A percentile compares a stretch with the other conserved stretches of the same genome.
These are phyloP conservation scores for Poecilia gillii DNA, from an alignment of 2,797 vertebrate genomes.

Conservation along the genomic window DNA sequence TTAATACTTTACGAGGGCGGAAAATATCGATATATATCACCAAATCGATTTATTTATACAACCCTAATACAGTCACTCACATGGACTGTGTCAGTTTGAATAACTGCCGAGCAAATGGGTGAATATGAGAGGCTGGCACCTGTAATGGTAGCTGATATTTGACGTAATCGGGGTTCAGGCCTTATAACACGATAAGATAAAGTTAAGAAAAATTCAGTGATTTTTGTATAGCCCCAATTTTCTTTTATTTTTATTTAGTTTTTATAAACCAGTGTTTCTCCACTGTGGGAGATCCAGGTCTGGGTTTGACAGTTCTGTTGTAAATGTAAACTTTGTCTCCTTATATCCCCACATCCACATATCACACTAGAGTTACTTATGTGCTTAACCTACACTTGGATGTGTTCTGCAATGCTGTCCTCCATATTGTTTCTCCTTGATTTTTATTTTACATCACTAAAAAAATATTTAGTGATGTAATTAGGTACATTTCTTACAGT, in stretches of 20 bases:
- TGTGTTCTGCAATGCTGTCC: too few relatives aligned
- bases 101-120: conserved; percentile 45
- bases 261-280: not conserved
- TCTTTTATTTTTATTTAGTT: not conserved
- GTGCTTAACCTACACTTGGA: too few relatives aligned
- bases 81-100: conserved; percentile 58
- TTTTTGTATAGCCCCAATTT: not conserved
- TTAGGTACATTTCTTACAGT: too few relatives aligned
- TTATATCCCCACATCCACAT: too few relatives aligned
- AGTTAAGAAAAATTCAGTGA: not conserved
- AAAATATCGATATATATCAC: too few relatives aligned
- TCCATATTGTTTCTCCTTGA: too few relatives aligned
- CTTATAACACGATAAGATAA: conserved; percentile 3
- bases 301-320: not conserved
- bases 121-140: conserved; percentile 36
- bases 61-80: conserved; percentile 55
- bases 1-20: too few relatives aligned
- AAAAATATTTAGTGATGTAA: too few relatives aligned
- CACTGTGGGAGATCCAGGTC: not conserved
- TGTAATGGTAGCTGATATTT: conserved; percentile 51
- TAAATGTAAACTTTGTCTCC: not conserved
- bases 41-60: too few relatives aligned
- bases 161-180: conserved; percentile 26
- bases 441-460: too few relatives aligned
- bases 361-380: not conserved